phyloP scores from a whole-genome alignment of 2,797 vertebrate genomes.

The Cyclopterus lumpus region DNA sequence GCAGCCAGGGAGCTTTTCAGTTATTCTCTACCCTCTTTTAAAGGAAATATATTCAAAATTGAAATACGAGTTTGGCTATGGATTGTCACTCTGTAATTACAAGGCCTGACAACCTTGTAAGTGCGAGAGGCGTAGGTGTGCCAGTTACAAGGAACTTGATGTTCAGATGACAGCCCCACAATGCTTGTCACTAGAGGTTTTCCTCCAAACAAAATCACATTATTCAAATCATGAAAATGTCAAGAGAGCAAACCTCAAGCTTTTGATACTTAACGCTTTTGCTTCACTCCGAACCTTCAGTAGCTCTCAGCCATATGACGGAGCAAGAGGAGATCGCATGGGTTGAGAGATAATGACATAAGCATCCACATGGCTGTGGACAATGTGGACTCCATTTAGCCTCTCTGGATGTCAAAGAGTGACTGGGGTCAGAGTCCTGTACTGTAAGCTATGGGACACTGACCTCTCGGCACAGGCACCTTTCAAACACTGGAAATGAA shows the following conservation, averaged over 20 bases:
- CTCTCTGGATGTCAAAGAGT: conserved; percentile 39
- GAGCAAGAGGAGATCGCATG: conserved; percentile 14
- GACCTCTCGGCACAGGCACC: conserved; percentile 44
- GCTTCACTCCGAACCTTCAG: conserved; percentile 20
- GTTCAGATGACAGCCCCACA: conserved; percentile 66
- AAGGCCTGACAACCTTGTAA: conserved; percentile 70
- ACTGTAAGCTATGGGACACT: conserved; percentile 38
- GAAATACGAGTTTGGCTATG: conserved; percentile 39
- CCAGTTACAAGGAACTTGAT: conserved; percentile 58
- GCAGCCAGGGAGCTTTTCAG: conserved; percentile 23
- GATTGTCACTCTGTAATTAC: conserved; percentile 70
- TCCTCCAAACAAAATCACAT: conserved; percentile 58
- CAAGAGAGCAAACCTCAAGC: conserved; percentile 60
- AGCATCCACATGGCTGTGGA: conserved; percentile 49
- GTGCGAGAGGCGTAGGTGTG: conserved; percentile 72
- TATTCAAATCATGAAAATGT: conserved; percentile 63
- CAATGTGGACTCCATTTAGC: conserved; percentile 50
- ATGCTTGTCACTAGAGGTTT: conserved; percentile 69
- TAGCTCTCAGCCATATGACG: conserved; percentile 10
- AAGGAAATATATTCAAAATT: conserved; percentile 50
- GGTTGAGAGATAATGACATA: conserved; percentile 41
- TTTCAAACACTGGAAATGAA: conserved; percentile 27
- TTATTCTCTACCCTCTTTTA: conserved; percentile 19
- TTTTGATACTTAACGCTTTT: conserved; percentile 45
- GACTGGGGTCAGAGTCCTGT: conserved; percentile 44